Base-by-base conservation (phyloP, 2,888 invertebrate genomes). In the Drosophila bunnanda region DNA sequence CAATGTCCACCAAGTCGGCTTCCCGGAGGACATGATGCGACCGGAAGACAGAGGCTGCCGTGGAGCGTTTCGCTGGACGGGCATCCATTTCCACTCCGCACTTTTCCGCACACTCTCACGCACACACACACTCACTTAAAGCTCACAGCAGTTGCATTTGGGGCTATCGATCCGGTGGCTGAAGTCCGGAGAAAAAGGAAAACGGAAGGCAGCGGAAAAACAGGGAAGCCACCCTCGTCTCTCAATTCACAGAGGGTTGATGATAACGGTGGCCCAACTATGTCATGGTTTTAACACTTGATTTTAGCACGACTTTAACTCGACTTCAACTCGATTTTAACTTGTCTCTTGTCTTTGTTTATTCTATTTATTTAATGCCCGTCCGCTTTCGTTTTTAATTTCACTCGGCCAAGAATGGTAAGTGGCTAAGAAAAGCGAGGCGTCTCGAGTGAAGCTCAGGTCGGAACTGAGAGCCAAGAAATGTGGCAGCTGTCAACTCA, bases 1-100 rank as follows among this genome's bases (percentile, higher is more conserved):
- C 92, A 74, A 91, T 90, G 89, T 92, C 92, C 65, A 92, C 92
- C 57, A 79, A 66, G 76, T 90, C 90, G 74, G 89, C 90, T 68
- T 89, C 79, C 59, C 83, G 77, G 59, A 89, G 73, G 80, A 90
- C 57, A 57, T 85, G 85, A 69, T 87, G 86, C 28, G 82, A 81
- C 41, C 76, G 76, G 58, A 80, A 88, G 32, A 79, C 83, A 15
- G 75, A 67, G 20, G 85, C 89, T 57, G 89, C 86, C 61, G 90
- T 88, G 68, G 85, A 81, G 68, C 83, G 83, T 58, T 85, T 76
- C 12, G 44, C 74, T 87, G 79, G 88, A 74, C 59, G 60, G 50
- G 64, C 60, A 43, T 65, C 64, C 64, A 65, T 65, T 46, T 46
- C 41, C 41, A 22, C 69, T 67, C 74, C 68, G 78, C 79, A 72